Conservation (phyloP, 2,113 vertebrate genomes). For the Sebastes schlegelii region DNA sequence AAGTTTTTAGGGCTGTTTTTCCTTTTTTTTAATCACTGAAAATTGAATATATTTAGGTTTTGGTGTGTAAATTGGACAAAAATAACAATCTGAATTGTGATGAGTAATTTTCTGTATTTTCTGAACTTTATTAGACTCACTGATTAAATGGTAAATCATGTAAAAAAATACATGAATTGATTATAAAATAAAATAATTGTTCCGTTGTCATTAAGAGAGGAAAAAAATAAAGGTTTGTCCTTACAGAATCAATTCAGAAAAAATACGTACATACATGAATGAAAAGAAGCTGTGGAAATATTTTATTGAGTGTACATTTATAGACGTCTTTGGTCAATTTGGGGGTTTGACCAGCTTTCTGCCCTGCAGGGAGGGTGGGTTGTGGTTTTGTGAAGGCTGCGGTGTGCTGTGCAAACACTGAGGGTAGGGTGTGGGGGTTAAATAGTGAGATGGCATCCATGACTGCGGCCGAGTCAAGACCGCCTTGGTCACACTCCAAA, state of each 20-base stretch:
- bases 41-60: background rate
- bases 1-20: background rate
- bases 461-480: constrained; percentile 64
- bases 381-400: constrained; percentile 45
- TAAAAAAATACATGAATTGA: too few relatives aligned
- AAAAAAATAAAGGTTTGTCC: background rate
- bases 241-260: background rate
- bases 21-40: background rate
- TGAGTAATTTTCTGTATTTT: background rate
- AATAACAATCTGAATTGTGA: background rate
- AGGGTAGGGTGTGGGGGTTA: constrained; percentile 36
- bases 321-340: constrained; percentile 21
- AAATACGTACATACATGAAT: background rate
- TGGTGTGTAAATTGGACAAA: background rate
- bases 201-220: background rate
- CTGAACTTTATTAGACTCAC: background rate
- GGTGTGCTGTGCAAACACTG: constrained; percentile 69
- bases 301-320: constrained; percentile 28
- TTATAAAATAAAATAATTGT: background rate
- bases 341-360: constrained; percentile 18
- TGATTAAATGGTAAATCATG: background rate
- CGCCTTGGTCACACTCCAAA: constrained; percentile 71
- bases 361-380: constrained; percentile 45
- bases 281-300: constrained; percentile 16
- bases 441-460: constrained; percentile 69